Evolutionary conservation across 23 tunicate genomes (phyloP), one percentile per base, ranked within the genome.

Genomic region (Trididemnum nubilum): DNA sequence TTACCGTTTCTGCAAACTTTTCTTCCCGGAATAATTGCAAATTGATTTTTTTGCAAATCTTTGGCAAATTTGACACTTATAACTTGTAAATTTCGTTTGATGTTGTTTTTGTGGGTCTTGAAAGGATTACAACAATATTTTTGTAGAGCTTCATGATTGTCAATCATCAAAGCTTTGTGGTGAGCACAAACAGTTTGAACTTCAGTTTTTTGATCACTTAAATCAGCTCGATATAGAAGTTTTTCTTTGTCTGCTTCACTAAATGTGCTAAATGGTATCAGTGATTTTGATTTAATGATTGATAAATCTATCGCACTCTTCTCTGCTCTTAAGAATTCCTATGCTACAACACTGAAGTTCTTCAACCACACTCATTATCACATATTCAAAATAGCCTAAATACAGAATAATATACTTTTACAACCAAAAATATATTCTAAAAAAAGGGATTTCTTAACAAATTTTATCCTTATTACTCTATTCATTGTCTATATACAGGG

Each of bases 1-100:
- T 71, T 71, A 36, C 57, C 5, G 51, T 71, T 71, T 34, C 77
- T 57, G 29, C 77, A 71, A 71, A n/a, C n/a, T n/a, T n/a, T n/a
- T n/a, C 15, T 44, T 7, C 54, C 54, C 15, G 54, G 54, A 7
- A 44, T 15, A 7, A 9, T 44, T 9, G 54, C 54, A 44, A 44
- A 44, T 44, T 44, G 54, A 7, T 44, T 44, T 71, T 71, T 5
- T 36, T 71, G n/a, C n/a, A 71, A 22, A 5, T 34, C 49, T 71
- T 26, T 26, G 4, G 51, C 77, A 28, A 71, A 71, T n/a, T n/a
- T n/a, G n/a, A n/a, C n/a, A n/a, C n/a, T n/a, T n/a, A n/a, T 61
- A 22, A 15, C 69, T 61, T 61, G 69, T 61, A 61, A n/a, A 61
- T 22, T 61, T 61, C 22, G 15, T 61, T 22, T 61, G 69, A 22